Evolutionary conservation across 2,888 invertebrate genomes (phyloP).

Genomic region (Hydraecia micacea): DNA sequence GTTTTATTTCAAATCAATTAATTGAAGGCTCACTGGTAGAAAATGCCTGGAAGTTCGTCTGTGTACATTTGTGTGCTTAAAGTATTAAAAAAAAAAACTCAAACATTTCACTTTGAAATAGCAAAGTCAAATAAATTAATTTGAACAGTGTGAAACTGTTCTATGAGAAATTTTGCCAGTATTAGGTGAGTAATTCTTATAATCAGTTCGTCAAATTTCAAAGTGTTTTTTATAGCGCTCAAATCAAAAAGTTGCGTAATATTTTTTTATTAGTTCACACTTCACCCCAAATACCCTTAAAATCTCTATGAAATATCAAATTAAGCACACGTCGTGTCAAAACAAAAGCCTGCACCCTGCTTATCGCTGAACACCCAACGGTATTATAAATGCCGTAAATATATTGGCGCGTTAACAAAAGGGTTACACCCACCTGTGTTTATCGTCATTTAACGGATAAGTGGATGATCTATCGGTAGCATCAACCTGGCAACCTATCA

Average conservation of each 20-base stretch:
- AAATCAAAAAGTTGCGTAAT: neutral
- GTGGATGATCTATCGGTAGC: slow-evolving; percentile 1
- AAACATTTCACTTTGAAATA: neutral
- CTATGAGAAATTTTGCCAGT: neutral
- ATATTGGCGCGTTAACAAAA: slow-evolving; percentile 18
- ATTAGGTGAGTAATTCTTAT: neutral
- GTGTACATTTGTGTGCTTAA: neutral
- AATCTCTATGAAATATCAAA: slow-evolving; percentile 48
- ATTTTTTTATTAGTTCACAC: neutral
- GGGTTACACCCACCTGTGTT: slow-evolving; percentile 28
- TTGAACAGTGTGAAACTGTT: too few relatives aligned
- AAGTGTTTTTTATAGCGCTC: neutral
- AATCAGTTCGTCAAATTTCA: neutral
- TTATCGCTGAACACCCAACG: slow-evolving; percentile 30
- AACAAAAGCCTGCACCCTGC: slow-evolving; percentile 39
- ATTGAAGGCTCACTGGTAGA: neutral
- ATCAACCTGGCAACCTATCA: neutral
- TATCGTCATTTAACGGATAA: slow-evolving; percentile 12
- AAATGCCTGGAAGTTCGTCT: neutral
- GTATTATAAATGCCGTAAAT: slow-evolving; percentile 37
- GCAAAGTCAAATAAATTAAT: slow-evolving; percentile 9
- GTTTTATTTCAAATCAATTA: slow-evolving; percentile 23
- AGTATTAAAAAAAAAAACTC: neutral
- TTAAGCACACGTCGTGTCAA: slow-evolving; percentile 13
- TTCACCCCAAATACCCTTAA: slow-evolving; percentile 19